Evolutionary conservation across 35 echinoderm and acorn worm species (phyloP), one percentile per base, ranked within the genome.

Genomic region (Ophiothrix spiculata): DNA sequence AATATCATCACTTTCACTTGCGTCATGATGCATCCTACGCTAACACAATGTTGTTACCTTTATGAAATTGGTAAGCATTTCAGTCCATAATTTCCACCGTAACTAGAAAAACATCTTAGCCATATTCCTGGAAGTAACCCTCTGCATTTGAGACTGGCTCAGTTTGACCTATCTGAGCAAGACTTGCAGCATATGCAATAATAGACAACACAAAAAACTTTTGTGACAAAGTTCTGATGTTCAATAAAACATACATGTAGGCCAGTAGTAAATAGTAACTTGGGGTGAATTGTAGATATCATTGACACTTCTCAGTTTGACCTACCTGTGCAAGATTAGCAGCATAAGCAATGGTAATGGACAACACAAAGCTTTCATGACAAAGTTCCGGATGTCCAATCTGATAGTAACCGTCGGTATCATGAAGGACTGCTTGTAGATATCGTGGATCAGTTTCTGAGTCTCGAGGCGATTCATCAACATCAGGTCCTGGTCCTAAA

Each of bases 271-370:
- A 63, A 63, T 63, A 63, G 14, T 63, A 63, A 63, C 14, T 14
- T 63, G n/a, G n/a, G 14, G 56, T 14, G 56, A 63, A 63, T 28
- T 63, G 14, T 75, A n/a, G 73, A 75, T 31, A 19, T 75, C n/a
- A 19, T n/a, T 75, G 35, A 10, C 73, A n/a, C 11, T 35, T 1
- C 38, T 28, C 33, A 16, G 23, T 19, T n/a, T n/a, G n/a, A n/a
- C n/a, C n/a, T 94, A 94, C 95, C 89, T 98, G 84, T 54, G 92
- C 80, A 29, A 94, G 82, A 37, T 98, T 94, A 33, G 84, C 86
- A 36, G 95, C 95, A 83, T 87, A 98, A 0, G 80, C 95, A 78
- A 98, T 88, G 40, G 95, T 98, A 13, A 98, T 92, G 56, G 95
- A 98, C 8, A 11, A 6, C 78, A 93, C 41, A 80, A 98, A 98